phyloP scores from a whole-genome alignment of 2,113 vertebrate genomes.

The Grammomys dolichurus region DNA sequence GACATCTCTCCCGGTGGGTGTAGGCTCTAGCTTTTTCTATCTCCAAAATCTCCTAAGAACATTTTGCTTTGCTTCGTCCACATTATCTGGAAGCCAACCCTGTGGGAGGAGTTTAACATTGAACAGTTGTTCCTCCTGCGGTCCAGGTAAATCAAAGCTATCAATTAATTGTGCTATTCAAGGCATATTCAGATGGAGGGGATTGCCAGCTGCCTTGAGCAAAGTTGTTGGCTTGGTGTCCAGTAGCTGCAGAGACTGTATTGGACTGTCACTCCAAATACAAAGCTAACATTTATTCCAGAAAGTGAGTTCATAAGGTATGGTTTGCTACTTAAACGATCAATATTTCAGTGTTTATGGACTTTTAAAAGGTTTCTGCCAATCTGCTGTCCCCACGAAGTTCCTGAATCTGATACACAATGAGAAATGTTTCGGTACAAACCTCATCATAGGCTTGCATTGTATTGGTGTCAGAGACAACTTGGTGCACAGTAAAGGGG shows the following conservation, averaged over 20 bases:
- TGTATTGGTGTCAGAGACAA: not conserved
- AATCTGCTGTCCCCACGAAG: conserved; percentile 40
- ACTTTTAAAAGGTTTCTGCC: conserved; percentile 12
- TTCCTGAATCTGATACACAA: conserved; percentile 58
- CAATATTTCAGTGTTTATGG: conserved; percentile 12
- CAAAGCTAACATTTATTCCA: not conserved
- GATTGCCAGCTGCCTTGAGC: not conserved
- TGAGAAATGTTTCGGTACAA: conserved; percentile 72
- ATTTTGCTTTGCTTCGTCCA: not conserved
- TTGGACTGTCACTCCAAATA: not conserved
- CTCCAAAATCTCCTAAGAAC: not conserved
- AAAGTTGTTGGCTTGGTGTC: not conserved
- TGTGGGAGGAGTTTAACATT: conserved; percentile 67
- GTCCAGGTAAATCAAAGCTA: not conserved
- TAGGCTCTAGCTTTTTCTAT: not conserved
- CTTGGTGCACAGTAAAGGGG: not conserved
- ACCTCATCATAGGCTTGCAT: not conserved
- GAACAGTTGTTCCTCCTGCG: not conserved
- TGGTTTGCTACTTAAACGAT: not conserved
- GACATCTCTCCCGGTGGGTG: not conserved
- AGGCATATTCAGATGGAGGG: not conserved
- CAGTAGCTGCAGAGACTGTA: not conserved
- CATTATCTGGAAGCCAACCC: not conserved
- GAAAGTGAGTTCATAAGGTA: not conserved
- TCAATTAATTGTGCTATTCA: not conserved